Evolutionary conservation across 2,888 invertebrate genomes (phyloP).

Genomic region (Panzeria rudis): DNA sequence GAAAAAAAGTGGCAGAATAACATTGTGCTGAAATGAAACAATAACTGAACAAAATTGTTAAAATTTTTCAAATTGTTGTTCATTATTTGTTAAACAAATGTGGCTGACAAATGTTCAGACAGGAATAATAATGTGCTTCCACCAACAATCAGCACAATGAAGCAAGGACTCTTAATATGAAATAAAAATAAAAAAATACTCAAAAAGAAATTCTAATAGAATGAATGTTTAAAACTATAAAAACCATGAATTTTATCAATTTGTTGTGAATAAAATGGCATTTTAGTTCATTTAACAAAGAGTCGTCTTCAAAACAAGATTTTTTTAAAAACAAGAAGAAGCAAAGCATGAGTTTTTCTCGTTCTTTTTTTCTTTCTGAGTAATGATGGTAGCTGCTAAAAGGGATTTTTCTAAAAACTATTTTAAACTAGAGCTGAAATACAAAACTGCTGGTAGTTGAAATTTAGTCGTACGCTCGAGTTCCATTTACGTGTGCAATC

Average conservation of each 20-base stretch:
- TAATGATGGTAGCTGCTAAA: neutral
- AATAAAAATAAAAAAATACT: neutral
- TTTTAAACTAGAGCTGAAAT: neutral
- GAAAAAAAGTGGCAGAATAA: neutral
- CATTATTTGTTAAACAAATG: conserved; percentile 33
- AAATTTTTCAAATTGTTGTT: conserved; percentile 9
- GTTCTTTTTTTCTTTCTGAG: neutral
- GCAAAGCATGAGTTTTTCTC: neutral
- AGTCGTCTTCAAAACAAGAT: neutral
- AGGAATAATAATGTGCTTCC: conserved; percentile 15
- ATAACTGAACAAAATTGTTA: conserved; percentile 31
- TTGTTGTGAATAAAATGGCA: neutral
- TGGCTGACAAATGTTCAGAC: conserved; percentile 25
- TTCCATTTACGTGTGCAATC: neutral
- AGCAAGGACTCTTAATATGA: neutral
- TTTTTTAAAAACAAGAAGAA: neutral
- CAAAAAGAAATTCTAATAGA: neutral
- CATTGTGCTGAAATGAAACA: conserved; percentile 10
- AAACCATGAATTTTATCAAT: conserved; percentile 21
- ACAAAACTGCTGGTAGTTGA: neutral
- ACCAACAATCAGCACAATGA: neutral
- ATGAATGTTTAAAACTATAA: neutral
- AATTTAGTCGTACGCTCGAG: neutral
- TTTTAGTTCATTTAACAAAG: neutral
- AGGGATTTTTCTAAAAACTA: neutral